phyloP scores from a whole-genome alignment of 1,140 invertebrate genomes.

The Apis dorsata region DNA sequence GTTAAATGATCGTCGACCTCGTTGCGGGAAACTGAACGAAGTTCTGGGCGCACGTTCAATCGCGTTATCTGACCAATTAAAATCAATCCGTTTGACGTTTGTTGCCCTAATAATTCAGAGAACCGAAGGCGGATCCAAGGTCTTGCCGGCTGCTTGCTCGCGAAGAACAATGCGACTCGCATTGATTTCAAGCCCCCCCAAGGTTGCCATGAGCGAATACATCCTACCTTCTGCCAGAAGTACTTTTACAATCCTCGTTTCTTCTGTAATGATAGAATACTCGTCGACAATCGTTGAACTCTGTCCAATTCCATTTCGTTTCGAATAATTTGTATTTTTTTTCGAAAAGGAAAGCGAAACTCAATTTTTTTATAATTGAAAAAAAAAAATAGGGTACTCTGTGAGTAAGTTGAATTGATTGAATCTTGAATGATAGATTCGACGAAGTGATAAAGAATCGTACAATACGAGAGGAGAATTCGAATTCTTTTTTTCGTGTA shows the following conservation, averaged over 20 bases:
- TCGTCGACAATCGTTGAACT: background rate
- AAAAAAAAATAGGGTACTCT: too few species aligned
- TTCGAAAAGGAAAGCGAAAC: too few species aligned
- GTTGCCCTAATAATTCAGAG: conserved; percentile 67
- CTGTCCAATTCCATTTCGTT: too few species aligned
- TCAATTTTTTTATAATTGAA: too few species aligned
- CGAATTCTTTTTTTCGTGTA: too few species aligned
- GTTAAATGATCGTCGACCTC: conserved; percentile 37
- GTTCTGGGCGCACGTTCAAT: conserved; percentile 53
- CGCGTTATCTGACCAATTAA: conserved; percentile 64
- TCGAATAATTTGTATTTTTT: too few species aligned
- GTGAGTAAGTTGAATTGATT: too few species aligned
- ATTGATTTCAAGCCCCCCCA: conserved; percentile 54
- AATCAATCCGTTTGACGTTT: conserved; percentile 68
- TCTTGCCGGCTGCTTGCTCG: conserved; percentile 38
- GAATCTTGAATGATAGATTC: too few species aligned
- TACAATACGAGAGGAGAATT: too few species aligned
- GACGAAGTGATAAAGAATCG: too few species aligned
- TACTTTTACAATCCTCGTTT: background rate
- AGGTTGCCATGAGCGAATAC: conserved; percentile 33
- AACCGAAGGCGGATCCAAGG: conserved; percentile 65
- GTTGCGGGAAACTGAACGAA: conserved; percentile 8
- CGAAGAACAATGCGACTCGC: conserved; percentile 59
- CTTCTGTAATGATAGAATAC: background rate
- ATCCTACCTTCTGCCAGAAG: conserved; percentile 4